Conservation (phyloP, 2,797 vertebrate genomes). For the Anguilla megastoma region DNA sequence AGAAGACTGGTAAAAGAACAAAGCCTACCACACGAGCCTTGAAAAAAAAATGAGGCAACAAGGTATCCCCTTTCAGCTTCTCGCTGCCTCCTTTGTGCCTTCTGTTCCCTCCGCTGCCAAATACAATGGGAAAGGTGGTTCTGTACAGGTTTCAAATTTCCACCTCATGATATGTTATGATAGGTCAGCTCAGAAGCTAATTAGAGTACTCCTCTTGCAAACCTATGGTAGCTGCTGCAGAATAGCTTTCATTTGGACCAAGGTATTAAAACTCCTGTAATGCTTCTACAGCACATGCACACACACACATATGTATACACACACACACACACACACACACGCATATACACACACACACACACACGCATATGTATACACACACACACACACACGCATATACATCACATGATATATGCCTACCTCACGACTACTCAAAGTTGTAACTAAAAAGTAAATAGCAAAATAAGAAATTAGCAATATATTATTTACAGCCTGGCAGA, state of each 20-base stretch:
- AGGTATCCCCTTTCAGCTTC: conserved; percentile 40
- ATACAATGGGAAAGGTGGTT: conserved; percentile 37
- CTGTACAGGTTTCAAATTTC: conserved; percentile 37
- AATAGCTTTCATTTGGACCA: not conserved
- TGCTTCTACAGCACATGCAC: not conserved
- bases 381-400: not conserved
- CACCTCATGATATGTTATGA: not conserved
- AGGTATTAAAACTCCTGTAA: not conserved
- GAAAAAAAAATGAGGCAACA: conserved; percentile 5
- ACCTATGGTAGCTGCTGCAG: not conserved
- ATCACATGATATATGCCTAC: not conserved
- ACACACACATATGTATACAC: too few species aligned
- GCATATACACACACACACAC: too few species aligned
- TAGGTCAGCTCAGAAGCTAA: not conserved
- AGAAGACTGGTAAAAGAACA: not conserved
- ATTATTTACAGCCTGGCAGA: too few species aligned
- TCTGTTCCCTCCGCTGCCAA: conserved; percentile 40
- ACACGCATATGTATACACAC: too few species aligned
- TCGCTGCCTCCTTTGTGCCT: conserved; percentile 49
- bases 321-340: too few species aligned
- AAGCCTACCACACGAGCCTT: not conserved
- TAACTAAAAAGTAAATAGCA: conserved; percentile 24
- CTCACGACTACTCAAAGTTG: not conserved
- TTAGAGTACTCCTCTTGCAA: not conserved
- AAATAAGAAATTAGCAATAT: too few species aligned